phyloP scores from a whole-genome alignment of 92 coral and sea anemone species.

The Hydrozoanthus gracilis region DNA sequence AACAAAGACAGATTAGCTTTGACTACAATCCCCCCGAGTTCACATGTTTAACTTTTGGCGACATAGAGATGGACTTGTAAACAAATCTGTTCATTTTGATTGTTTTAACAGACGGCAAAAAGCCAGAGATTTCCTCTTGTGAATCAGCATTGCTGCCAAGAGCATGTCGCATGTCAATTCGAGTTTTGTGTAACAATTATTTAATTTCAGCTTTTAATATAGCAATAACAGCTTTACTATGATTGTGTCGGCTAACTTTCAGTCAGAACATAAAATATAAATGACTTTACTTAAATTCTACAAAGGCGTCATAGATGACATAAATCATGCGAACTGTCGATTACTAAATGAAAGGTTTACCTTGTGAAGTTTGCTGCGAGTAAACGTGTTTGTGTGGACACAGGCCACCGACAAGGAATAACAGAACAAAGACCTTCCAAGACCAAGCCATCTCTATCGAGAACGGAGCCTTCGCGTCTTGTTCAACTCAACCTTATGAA shows the following conservation, averaged over 20 bases:
- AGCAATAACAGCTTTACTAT: slow-evolving; percentile 1
- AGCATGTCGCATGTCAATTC: background rate
- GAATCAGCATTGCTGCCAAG: background rate
- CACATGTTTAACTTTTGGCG: slow-evolving; percentile 6
- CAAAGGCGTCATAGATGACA: background rate
- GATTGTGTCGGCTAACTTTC: background rate
- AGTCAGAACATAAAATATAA: background rate
- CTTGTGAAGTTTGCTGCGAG: slow-evolving; percentile 28
- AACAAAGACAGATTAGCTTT: background rate
- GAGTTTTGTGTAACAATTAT: background rate
- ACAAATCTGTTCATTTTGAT: background rate
- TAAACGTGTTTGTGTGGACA: slow-evolving; percentile 20
- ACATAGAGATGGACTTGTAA: background rate
- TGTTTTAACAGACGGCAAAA: background rate
- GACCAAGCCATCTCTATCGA: background rate
- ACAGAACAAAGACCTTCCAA: slow-evolving; percentile 14
- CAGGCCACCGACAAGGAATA: slow-evolving; percentile 33
- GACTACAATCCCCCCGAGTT: background rate
- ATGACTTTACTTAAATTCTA: background rate
- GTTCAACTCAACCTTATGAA: background rate
- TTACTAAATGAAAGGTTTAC: slow-evolving; percentile 20
- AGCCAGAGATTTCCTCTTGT: background rate
- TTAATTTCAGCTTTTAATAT: background rate
- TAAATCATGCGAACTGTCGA: background rate
- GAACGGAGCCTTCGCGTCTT: background rate